phyloP scores from a whole-genome alignment of 2,888 invertebrate species.

The Ashinkailepas kermadecensis region DNA sequence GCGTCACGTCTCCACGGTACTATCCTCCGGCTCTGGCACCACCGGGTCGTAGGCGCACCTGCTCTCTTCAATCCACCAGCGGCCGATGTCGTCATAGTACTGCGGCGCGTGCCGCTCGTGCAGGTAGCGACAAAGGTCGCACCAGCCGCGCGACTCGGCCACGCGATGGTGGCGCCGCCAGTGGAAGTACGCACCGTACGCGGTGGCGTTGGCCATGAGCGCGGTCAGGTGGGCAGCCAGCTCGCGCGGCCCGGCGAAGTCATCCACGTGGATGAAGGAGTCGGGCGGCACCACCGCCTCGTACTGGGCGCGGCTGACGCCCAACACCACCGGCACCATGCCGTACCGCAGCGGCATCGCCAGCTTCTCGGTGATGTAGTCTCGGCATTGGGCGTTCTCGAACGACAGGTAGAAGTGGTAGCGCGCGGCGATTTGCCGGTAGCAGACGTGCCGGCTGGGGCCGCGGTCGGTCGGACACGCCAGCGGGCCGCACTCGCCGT shows the following conservation, averaged over 20 bases:
- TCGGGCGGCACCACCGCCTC: background rate
- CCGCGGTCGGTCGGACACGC: background rate
- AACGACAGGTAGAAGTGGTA: constrained; percentile 11
- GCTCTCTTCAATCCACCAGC: too few relatives aligned
- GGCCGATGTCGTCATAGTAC: too few relatives aligned
- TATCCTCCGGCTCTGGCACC: too few relatives aligned
- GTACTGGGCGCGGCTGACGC: background rate
- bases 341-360: constrained; percentile 7
- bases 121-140: background rate
- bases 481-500: background rate
- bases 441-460: background rate
- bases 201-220: background rate
- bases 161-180: background rate
- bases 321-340: constrained; percentile 26
- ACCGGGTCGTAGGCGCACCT: too few relatives aligned
- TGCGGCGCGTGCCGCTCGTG: background rate
- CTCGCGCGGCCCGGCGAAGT: constrained; percentile 24
- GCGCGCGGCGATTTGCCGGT: background rate
- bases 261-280: constrained; percentile 27
- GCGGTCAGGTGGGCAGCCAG: constrained; percentile 25
- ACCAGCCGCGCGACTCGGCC: background rate
- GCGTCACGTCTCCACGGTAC: too few relatives aligned
- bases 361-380: constrained; percentile 14
- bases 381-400: constrained; percentile 1
- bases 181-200: background rate